phyloP scores from a whole-genome alignment of 2,797 vertebrate genomes.

The Lepus oiostolus region DNA sequence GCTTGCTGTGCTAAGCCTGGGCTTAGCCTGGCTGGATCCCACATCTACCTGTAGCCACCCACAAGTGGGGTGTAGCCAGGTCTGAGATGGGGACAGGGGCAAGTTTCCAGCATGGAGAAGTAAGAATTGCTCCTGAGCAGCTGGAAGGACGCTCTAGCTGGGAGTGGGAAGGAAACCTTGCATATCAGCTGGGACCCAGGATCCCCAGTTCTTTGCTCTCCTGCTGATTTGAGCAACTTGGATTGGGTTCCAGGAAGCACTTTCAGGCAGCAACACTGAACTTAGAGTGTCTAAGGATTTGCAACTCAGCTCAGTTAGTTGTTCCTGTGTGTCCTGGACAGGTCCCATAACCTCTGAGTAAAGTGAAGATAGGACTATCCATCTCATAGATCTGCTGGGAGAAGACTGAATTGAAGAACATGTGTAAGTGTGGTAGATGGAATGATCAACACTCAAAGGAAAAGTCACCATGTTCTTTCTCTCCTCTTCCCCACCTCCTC shows the following conservation, averaged over 20 bases:
- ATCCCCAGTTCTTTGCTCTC: neutral
- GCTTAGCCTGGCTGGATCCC: neutral
- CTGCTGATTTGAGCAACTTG: neutral
- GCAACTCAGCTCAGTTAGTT: neutral
- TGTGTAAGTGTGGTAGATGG: neutral
- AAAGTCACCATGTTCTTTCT: neutral
- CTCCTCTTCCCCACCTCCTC: neutral
- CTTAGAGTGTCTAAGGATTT: neutral
- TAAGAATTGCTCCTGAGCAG: neutral
- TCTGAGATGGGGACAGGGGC: neutral
- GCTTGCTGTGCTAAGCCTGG: neutral
- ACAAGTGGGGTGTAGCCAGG: neutral
- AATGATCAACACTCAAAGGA: rapidly evolving
- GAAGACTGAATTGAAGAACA: neutral
- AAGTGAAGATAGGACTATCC: neutral
- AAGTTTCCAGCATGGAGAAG: neutral
- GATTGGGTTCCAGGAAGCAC: neutral
- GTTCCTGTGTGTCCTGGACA: neutral
- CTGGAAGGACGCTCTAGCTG: neutral
- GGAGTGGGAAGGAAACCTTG: neutral
- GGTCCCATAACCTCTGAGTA: constrained; percentile 34
- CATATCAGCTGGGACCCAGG: neutral
- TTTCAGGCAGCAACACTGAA: neutral
- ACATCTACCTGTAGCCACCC: neutral
- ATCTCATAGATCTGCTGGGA: neutral